A percentile compares a stretch with the other conserved stretches of the same genome.
Evolutionary conservation across 2,113 vertebrate species (phyloP).

Genomic region (Phrynosoma platyrhinos): DNA sequence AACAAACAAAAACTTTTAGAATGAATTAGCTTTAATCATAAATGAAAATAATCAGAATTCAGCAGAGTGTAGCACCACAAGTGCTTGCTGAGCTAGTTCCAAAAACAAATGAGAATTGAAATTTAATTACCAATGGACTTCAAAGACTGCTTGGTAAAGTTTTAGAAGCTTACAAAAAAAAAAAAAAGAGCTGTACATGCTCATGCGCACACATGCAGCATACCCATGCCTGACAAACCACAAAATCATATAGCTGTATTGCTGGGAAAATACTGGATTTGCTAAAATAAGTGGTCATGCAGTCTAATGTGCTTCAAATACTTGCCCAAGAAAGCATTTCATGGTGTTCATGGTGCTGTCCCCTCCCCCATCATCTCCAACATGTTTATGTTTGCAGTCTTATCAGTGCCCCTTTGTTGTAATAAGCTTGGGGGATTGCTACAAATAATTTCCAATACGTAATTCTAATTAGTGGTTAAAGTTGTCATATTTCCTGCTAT

Average conservation of each 20-base stretch:
- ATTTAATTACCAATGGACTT: constrained; percentile 10
- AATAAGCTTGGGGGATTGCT: constrained; percentile 75
- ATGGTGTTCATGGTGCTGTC: constrained; percentile 51
- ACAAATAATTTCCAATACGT: constrained; percentile 78
- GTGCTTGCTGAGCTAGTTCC: not conserved
- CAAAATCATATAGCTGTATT: constrained; percentile 18
- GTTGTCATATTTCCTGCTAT: constrained; percentile 80
- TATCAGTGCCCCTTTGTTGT: constrained; percentile 67
- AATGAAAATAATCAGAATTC: constrained; percentile 29
- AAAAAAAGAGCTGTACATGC: not conserved
- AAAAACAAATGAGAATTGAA: constrained; percentile 49
- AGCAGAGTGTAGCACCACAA: constrained; percentile 25
- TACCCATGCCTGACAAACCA: constrained; percentile 7
- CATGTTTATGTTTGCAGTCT: constrained; percentile 57
- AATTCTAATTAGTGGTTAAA: constrained; percentile 78
- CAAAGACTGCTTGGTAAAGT: constrained; percentile 43
- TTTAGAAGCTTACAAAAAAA: not conserved
- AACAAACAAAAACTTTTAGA: constrained; percentile 25
- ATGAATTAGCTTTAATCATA: constrained; percentile 24
- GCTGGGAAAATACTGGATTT: constrained; percentile 42
- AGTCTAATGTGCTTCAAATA: constrained; percentile 57
- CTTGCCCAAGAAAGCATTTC: constrained; percentile 50
- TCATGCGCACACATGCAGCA: not conserved
- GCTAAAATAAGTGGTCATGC: constrained; percentile 46
- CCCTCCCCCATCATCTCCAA: constrained; percentile 36